Evolutionary conservation across 2,888 invertebrate species (phyloP).

Genomic region (Endomychus coccineus): DNA sequence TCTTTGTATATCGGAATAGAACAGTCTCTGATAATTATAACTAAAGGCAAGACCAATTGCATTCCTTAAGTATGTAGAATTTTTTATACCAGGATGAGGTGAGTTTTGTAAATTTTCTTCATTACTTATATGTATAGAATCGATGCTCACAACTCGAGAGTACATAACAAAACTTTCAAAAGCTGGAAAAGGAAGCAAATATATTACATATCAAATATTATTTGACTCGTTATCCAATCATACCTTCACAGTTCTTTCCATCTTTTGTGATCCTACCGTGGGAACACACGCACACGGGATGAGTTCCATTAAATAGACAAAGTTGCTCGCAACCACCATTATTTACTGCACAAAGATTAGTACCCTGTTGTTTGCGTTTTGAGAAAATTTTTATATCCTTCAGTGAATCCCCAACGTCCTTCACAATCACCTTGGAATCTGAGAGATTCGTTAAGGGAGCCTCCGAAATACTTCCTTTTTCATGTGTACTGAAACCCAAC

Average conservation of each 20-base stretch:
- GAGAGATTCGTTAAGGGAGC: slow-evolving; percentile 56
- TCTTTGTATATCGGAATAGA: slow-evolving; percentile 84
- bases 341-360: slow-evolving; percentile 56
- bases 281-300: slow-evolving; percentile 70
- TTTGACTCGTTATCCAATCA: no score
- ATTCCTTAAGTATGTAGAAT: slow-evolving; percentile 69
- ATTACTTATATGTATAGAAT: slow-evolving; percentile 70
- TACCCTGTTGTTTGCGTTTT: slow-evolving; percentile 48
- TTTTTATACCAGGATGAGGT: slow-evolving; percentile 66
- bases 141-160: slow-evolving; percentile 72
- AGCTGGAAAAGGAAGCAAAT: slow-evolving; percentile 47
- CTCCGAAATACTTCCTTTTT: slow-evolving; percentile 57
- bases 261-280: slow-evolving; percentile 67
- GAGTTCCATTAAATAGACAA: slow-evolving; percentile 63
- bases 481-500: slow-evolving; percentile 45
- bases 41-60: slow-evolving; percentile 80
- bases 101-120: slow-evolving; percentile 67
- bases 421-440: slow-evolving; percentile 48
- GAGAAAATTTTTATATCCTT: slow-evolving; percentile 63
- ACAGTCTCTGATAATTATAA: slow-evolving; percentile 59
- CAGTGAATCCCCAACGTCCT: slow-evolving; percentile 57
- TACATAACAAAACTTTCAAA: slow-evolving; percentile 78
- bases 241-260: slow-evolving; percentile 58
- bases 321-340: slow-evolving; percentile 73
- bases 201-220: slow-evolving; percentile 2